These are phyloP conservation scores for Drosophila teissieri DNA, from an alignment of 1,140 invertebrate genomes.

Conservation along the genomic window DNA sequence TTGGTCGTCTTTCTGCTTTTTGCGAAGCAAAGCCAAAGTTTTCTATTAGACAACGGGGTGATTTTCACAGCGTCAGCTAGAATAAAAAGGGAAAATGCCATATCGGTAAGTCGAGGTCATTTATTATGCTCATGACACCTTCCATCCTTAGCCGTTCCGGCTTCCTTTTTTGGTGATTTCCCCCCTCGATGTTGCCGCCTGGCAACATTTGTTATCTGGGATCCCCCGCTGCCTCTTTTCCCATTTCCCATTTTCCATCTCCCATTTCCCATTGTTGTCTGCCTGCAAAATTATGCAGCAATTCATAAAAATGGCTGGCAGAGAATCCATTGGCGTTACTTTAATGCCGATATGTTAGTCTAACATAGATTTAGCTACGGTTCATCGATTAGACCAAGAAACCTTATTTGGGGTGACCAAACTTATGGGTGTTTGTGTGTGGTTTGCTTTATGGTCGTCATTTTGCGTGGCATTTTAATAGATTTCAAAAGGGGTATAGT, in stretches of 20 bases:
- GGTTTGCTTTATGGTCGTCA: constrained; percentile 41
- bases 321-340: constrained; percentile 34
- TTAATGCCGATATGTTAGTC: constrained; percentile 57
- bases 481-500: constrained; percentile 1
- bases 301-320: constrained; percentile 70
- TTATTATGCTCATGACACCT: constrained; percentile 79
- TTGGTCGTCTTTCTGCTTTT: constrained; percentile 7
- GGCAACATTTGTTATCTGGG: constrained; percentile 68
- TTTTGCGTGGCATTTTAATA: constrained; percentile 44
- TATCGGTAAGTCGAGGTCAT: constrained; percentile 76
- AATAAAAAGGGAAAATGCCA: constrained; percentile 52
- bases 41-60: constrained; percentile 78
- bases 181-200: constrained; percentile 12
- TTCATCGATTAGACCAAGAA: constrained; percentile 56
- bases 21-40: constrained; percentile 44
- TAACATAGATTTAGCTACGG: constrained; percentile 58
- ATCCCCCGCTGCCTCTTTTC: constrained; percentile 9
- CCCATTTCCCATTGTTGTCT: constrained; percentile 57
- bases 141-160: constrained; percentile 35
- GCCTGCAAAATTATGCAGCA: constrained; percentile 68
- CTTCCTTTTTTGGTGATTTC: constrained; percentile 13
- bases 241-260: constrained; percentile 6
- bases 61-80: constrained; percentile 62
- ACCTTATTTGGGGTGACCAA: constrained; percentile 15
- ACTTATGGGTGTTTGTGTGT: constrained; percentile 20